Conservation (phyloP, 1,140 invertebrate genomes). For the Phymorhynchus buccinoides region DNA sequence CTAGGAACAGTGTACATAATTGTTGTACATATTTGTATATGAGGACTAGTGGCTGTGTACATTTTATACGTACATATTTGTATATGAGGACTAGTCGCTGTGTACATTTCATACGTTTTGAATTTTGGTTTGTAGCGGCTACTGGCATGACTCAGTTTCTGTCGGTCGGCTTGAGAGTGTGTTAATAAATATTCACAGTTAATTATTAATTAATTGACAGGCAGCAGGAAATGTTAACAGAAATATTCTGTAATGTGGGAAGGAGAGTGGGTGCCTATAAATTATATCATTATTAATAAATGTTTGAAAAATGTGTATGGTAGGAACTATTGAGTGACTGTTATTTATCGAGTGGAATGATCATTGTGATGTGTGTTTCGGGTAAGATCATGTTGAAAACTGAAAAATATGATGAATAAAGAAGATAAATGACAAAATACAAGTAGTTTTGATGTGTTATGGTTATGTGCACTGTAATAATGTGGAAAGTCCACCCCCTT, state of each 20-base stretch:
- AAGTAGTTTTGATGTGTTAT: not conserved
- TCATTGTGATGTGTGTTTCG: not conserved
- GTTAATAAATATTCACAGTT: not conserved
- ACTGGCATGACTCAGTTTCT: constrained; percentile 7
- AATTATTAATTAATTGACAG: not conserved
- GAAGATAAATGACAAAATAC: not conserved
- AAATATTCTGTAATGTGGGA: not conserved
- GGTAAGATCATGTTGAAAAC: not conserved
- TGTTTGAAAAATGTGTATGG: not conserved
- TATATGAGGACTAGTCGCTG: not conserved
- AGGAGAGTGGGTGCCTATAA: not conserved
- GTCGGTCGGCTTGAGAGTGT: not conserved
- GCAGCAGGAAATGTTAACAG: not conserved
- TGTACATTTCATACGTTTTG: no score
- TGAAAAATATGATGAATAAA: not conserved
- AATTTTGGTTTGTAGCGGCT: no score
- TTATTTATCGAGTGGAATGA: not conserved
- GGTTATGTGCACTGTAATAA: not conserved
- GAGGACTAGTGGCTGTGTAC: not conserved
- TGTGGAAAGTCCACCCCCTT: no score
- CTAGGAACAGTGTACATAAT: not conserved
- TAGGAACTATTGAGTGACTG: no score
- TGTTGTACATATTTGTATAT: not conserved
- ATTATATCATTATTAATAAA: not conserved
- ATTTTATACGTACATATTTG: not conserved